Conservation (phyloP, 2,113 vertebrate species). For the Macaca fascicularis region T2T-MFA8v1.1 NC_088380.1:147158001-147158500, state of each 20-base stretch:
- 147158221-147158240: not conserved
- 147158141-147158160: not conserved
- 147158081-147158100: too few species aligned
- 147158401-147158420: constrained; percentile 37
- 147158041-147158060: too few species aligned
- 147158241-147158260: not conserved
- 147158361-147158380: not conserved
- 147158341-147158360: not conserved
- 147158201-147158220: not conserved
- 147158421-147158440: not conserved
- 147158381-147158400: not conserved
- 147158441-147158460: not conserved
- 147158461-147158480: not conserved
- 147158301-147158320: not conserved
- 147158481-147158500: not conserved
- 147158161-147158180: not conserved
- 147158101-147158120: too few species aligned
- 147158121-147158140: not conserved
- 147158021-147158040: too few species aligned
- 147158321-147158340: not conserved
- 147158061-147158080: too few species aligned
- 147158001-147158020: too few species aligned
- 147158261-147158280: not conserved
- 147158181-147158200: not conserved
- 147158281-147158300: not conserved